These are phyloP conservation scores for Brachynemurus nebulosus DNA, from an alignment of 2,888 invertebrate genomes.

Conservation along the genomic window DNA sequence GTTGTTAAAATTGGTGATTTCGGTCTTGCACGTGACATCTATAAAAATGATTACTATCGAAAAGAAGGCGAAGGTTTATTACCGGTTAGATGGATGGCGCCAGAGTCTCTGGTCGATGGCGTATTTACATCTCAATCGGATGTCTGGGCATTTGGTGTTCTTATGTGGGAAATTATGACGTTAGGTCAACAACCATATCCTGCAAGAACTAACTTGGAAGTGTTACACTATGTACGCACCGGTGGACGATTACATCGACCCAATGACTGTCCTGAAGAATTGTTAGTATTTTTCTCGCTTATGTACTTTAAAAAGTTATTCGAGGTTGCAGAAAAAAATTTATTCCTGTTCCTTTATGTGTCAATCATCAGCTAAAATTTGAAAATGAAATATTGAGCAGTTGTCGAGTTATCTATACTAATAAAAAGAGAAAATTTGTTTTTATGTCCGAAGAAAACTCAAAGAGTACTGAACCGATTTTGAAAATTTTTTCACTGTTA, in stretches of 20 bases:
- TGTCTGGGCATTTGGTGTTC: constrained; percentile 89
- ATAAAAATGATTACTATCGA: constrained; percentile 93
- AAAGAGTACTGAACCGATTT: too few relatives aligned
- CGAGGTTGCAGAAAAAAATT: too few relatives aligned
- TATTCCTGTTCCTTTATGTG: constrained; percentile 7
- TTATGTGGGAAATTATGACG: constrained; percentile 95
- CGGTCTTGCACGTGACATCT: constrained; percentile 91
- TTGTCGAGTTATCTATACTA: background rate
- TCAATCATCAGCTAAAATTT: too few relatives aligned
- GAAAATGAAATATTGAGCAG: too few relatives aligned
- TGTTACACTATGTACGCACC: constrained; percentile 74
- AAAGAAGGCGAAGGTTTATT: constrained; percentile 84
- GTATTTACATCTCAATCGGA: constrained; percentile 95
- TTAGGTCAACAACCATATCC: constrained; percentile 95
- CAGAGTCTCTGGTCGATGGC: constrained; percentile 90
- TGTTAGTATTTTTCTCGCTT: constrained; percentile 39
- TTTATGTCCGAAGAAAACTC: too few relatives aligned
- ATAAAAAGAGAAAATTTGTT: too few relatives aligned
- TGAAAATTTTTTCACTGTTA: too few relatives aligned
- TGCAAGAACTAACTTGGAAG: constrained; percentile 82
- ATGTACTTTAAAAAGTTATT: too few relatives aligned
- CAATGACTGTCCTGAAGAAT: constrained; percentile 65
- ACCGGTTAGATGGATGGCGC: constrained; percentile 97
- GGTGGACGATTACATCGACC: constrained; percentile 77
- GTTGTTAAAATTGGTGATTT: constrained; percentile 97